phyloP scores from a whole-genome alignment of 2,113 vertebrate genomes.

The Antechinus stuartii region DNA sequence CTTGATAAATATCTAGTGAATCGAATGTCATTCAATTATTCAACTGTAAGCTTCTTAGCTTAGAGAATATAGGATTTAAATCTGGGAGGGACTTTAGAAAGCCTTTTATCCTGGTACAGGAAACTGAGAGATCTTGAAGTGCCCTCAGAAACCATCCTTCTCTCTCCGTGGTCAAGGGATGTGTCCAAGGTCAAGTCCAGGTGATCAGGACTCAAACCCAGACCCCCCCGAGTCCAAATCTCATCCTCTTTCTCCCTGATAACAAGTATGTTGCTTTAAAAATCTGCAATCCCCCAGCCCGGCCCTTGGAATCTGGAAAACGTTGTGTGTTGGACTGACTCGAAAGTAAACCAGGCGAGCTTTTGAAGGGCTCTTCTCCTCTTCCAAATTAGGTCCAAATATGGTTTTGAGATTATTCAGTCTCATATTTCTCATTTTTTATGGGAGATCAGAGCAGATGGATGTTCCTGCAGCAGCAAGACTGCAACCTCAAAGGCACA shows the following conservation, averaged over 20 bases:
- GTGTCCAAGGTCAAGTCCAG: neutral
- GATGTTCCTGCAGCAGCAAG: constrained; percentile 62
- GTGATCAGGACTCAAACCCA: neutral
- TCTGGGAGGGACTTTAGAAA: neutral
- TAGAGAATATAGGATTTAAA: neutral
- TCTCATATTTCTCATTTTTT: constrained; percentile 71
- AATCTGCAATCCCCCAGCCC: neutral
- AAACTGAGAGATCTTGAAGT: neutral
- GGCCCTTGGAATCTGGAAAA: neutral
- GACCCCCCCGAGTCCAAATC: neutral
- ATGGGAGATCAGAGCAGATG: constrained; percentile 66
- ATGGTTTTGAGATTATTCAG: constrained; percentile 61
- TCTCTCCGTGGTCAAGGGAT: neutral
- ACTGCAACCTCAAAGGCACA: constrained; percentile 33
- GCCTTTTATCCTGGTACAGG: neutral
- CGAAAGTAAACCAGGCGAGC: neutral
- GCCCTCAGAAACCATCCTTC: neutral
- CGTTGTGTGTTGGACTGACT: neutral
- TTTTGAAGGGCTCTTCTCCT: constrained; percentile 29
- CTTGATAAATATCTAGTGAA: neutral
- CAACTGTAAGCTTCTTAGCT: neutral
- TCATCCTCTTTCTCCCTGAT: neutral
- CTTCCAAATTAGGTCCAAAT: constrained; percentile 65
- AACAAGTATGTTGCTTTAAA: neutral
- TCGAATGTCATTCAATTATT: neutral